Percentiles rank a stretch among this genome's conserved stretches.
Conservation (phyloP, 2,888 invertebrate species). For the Dioctria rufipes region DNA sequence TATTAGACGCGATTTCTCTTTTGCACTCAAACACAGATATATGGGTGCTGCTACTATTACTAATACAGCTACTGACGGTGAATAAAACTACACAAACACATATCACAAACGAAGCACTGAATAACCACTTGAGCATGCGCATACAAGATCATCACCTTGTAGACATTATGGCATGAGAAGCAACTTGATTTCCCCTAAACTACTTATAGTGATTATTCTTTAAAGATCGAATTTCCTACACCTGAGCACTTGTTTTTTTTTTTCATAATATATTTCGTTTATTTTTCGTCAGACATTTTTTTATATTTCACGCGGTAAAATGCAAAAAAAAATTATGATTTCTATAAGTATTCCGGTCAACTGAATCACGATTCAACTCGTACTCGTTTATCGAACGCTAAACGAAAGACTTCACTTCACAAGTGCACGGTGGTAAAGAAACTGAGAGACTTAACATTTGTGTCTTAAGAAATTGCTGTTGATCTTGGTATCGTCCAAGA, state of each 20-base stretch:
- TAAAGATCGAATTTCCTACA: not conserved
- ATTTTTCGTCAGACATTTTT: not conserved
- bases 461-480: conserved; percentile 9
- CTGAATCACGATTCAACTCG: not conserved
- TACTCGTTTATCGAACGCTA: not conserved
- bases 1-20: conserved; percentile 46
- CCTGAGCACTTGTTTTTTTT: conserved; percentile 1
- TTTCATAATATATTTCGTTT: not conserved
- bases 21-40: conserved; percentile 33
- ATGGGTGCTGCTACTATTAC: not conserved
- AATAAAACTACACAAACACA: not conserved
- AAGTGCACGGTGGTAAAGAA: conserved; percentile 34
- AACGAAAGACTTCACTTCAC: conserved; percentile 33
- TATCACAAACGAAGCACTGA: not conserved
- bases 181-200: conserved; percentile 10
- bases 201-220: too few relatives aligned
- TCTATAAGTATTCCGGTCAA: conserved; percentile 23
- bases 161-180: too few relatives aligned
- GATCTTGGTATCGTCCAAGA: not conserved
- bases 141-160: conserved; percentile 10
- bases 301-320: conserved; percentile 1
- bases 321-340: not conserved
- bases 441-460: conserved; percentile 9
- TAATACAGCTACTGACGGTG: conserved; percentile 3
- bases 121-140: not conserved